Percentiles rank a stretch among this genome's conserved stretches.
These are phyloP conservation scores for Synanthedon tipuliformis DNA, from an alignment of 2,888 invertebrate species.

Conservation along the genomic window DNA sequence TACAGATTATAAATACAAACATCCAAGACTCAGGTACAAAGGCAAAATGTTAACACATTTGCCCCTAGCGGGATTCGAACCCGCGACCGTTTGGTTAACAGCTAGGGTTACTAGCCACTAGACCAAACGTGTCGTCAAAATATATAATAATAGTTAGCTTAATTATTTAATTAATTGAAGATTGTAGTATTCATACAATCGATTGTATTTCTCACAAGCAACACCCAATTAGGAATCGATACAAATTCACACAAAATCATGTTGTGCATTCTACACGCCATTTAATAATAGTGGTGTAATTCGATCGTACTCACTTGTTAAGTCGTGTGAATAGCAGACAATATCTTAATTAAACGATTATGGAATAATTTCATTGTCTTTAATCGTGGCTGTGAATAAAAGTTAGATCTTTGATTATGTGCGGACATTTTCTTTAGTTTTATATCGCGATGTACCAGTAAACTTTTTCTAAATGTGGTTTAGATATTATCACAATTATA, in stretches of 20 bases:
- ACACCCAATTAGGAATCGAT: background rate
- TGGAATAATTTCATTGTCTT: constrained; percentile 10
- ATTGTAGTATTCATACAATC: too few relatives aligned
- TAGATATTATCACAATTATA: constrained; percentile 1
- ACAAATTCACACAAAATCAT: constrained; percentile 3
- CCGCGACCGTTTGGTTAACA: too few relatives aligned
- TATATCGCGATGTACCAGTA: constrained; percentile 7
- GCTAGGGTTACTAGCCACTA: too few relatives aligned
- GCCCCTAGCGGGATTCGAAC: too few relatives aligned
- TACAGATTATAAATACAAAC: too few relatives aligned
- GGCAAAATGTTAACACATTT: too few relatives aligned
- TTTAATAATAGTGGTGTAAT: constrained; percentile 7
- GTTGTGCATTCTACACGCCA: constrained; percentile 4
- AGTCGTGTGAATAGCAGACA: constrained; percentile 10
- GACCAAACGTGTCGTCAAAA: too few relatives aligned
- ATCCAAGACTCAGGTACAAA: too few relatives aligned
- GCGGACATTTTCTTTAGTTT: background rate
- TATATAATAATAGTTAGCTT: too few relatives aligned
- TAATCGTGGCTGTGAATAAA: constrained; percentile 1
- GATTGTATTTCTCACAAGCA: too few relatives aligned
- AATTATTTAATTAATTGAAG: too few relatives aligned
- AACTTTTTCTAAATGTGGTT: constrained; percentile 6
- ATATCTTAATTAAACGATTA: constrained; percentile 11
- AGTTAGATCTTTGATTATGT: constrained; percentile 2
- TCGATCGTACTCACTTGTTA: constrained; percentile 4